Evolutionary conservation across 2,888 invertebrate species (phyloP).

Genomic region (Caenorhabditis sp.): DNA sequence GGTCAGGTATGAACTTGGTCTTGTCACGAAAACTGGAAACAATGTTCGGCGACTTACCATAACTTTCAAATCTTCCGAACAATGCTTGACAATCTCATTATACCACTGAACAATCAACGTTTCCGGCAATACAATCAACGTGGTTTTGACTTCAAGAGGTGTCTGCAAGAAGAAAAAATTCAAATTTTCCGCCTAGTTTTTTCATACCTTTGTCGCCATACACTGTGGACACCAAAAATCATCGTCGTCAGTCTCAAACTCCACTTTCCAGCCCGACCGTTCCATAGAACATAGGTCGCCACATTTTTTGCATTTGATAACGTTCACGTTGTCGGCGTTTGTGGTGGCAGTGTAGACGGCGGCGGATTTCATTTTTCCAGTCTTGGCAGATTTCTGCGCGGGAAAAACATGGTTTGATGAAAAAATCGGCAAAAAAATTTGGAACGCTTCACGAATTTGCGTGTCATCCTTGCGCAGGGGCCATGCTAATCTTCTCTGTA

Average conservation of each 20-base stretch:
- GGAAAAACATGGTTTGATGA: too few relatives aligned
- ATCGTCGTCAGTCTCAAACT: not conserved
- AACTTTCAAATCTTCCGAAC: conserved; percentile 53
- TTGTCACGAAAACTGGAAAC: too few relatives aligned
- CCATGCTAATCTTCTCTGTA: conserved; percentile 92
- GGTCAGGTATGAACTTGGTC: too few relatives aligned
- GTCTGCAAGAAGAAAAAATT: too few relatives aligned
- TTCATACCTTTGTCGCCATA: not conserved
- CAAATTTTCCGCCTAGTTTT: too few relatives aligned
- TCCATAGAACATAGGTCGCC: not conserved
- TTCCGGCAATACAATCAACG: conserved; percentile 80
- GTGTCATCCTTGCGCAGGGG: conserved; percentile 91
- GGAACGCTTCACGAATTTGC: conserved; percentile 90
- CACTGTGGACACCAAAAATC: not conserved
- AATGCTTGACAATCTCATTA: conserved; percentile 75
- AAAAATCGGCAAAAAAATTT: too few relatives aligned
- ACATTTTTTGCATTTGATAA: not conserved
- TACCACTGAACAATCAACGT: conserved; percentile 80
- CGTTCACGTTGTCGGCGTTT: too few relatives aligned
- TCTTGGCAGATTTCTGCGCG: too few relatives aligned
- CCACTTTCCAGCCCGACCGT: not conserved
- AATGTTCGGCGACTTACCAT: conserved; percentile 41
- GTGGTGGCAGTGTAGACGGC: too few relatives aligned
- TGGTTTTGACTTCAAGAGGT: conserved; percentile 67
- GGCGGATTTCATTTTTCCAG: not conserved